phyloP scores from a whole-genome alignment of 2,888 invertebrate genomes.

The Euzetes globulus region DNA sequence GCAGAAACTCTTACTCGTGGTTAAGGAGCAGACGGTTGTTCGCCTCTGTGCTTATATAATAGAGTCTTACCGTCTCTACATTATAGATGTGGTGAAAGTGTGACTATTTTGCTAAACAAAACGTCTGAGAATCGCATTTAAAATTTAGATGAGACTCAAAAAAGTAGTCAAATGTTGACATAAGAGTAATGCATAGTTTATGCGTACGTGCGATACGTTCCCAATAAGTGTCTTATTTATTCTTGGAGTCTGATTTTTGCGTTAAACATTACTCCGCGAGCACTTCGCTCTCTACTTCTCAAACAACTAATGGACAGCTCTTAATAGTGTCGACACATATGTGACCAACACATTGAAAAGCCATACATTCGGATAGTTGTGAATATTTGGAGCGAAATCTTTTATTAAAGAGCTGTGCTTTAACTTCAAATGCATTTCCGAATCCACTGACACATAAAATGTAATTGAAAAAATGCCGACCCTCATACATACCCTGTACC shows the following conservation, averaged over 20 bases:
- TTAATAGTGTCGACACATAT: slow-evolving; percentile 1
- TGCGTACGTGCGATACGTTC: background rate
- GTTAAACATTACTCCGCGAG: background rate
- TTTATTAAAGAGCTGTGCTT: background rate
- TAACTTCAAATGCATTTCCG: background rate
- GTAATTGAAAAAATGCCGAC: slow-evolving; percentile 19
- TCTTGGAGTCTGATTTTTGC: background rate
- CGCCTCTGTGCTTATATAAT: no score
- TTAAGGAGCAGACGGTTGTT: no score
- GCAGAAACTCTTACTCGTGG: no score
- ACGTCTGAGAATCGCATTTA: background rate
- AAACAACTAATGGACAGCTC: background rate
- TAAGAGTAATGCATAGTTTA: slow-evolving; percentile 13
- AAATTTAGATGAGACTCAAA: slow-evolving; percentile 12
- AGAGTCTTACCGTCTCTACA: no score
- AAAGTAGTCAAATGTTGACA: slow-evolving; percentile 26
- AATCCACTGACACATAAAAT: slow-evolving; percentile 11
- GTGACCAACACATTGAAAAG: background rate
- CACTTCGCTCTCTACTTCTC: background rate
- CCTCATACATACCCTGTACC: no score
- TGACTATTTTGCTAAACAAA: slow-evolving; percentile 9
- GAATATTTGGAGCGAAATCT: background rate
- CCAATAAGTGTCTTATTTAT: background rate
- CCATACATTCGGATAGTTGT: background rate
- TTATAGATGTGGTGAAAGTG: background rate